These are phyloP conservation scores for Darevskia mixta DNA, from an alignment of 2,797 vertebrate species.

Conservation along the genomic window DNA sequence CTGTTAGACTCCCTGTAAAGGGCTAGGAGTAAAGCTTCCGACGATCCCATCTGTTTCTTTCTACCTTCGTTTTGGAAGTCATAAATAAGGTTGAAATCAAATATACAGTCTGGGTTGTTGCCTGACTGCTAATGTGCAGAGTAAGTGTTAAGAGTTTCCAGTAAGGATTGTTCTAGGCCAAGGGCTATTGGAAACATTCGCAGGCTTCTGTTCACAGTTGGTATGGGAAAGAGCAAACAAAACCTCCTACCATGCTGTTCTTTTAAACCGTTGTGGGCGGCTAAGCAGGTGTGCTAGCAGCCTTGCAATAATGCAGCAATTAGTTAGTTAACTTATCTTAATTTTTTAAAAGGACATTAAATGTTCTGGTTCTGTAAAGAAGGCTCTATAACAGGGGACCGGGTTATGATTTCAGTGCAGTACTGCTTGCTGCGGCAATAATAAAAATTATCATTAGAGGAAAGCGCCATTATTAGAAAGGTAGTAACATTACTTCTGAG, in stretches of 20 bases:
- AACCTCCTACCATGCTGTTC: neutral
- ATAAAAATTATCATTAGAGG: neutral
- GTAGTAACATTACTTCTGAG: neutral
- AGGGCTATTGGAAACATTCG: slow-evolving; percentile 19
- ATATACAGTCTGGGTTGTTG: neutral
- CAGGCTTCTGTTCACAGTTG: neutral
- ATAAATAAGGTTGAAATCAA: slow-evolving; percentile 14
- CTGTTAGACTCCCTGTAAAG: slow-evolving; percentile 4
- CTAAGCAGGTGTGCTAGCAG: neutral
- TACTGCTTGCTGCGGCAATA: slow-evolving; percentile 20
- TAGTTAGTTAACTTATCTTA: neutral
- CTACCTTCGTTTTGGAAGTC: slow-evolving; percentile 19
- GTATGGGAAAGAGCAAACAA: neutral
- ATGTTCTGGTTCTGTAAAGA: neutral
- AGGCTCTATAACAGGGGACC: slow-evolving; percentile 22
- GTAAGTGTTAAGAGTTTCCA: slow-evolving; percentile 6
- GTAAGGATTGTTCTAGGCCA: neutral
- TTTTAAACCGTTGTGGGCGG: neutral
- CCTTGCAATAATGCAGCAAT: rapidly evolving
- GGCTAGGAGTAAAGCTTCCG: neutral
- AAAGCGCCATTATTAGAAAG: neutral
- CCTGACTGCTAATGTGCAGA: neutral
- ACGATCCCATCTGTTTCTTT: neutral
- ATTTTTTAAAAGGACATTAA: slow-evolving; percentile 31
- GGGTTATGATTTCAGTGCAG: slow-evolving; percentile 30